Percentiles rank a stretch among this genome's conserved stretches.
These are phyloP conservation scores for Syngnathoides biaculeatus DNA, from an alignment of 2,113 vertebrate species.

Conservation along the genomic window DNA sequence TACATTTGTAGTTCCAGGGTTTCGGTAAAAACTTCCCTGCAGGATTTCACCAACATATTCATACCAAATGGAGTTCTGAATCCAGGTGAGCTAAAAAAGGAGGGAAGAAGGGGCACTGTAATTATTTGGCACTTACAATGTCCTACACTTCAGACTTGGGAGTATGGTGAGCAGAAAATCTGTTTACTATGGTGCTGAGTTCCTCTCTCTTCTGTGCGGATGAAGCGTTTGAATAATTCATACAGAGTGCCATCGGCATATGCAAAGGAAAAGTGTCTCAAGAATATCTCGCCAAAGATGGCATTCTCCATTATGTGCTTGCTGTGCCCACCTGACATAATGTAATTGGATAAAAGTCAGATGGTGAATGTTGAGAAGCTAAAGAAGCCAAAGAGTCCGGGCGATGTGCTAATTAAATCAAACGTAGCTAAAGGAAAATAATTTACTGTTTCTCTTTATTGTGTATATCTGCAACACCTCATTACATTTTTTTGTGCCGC, in stretches of 20 bases:
- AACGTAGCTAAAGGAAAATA: constrained; percentile 47
- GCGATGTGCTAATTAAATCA: constrained; percentile 62
- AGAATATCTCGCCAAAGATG: constrained; percentile 64
- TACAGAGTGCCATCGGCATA: constrained; percentile 69
- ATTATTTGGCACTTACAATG: constrained; percentile 66
- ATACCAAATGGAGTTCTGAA: constrained; percentile 41
- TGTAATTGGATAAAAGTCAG: constrained; percentile 65
- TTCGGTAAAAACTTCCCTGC: constrained; percentile 33
- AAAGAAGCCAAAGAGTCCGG: constrained; percentile 44
- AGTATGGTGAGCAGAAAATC: constrained; percentile 74
- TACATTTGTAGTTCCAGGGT: constrained; percentile 16
- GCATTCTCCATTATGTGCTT: constrained; percentile 56
- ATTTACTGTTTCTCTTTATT: constrained; percentile 52
- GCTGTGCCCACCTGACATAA: constrained; percentile 57
- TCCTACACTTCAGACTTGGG: constrained; percentile 70
- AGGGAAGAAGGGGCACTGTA: constrained; percentile 45
- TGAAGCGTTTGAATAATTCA: constrained; percentile 76
- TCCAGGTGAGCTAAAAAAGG: constrained; percentile 51
- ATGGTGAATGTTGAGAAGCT: constrained; percentile 55
- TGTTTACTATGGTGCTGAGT: constrained; percentile 75
- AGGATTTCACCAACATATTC: constrained; percentile 36
- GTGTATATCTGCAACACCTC: constrained; percentile 66
- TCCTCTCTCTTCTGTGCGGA: constrained; percentile 63
- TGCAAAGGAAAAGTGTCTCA: constrained; percentile 58
- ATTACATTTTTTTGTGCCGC: constrained; percentile 58